Percentiles rank a stretch among this genome's conserved stretches.
Evolutionary conservation across 2,113 vertebrate genomes (phyloP).

Genomic region (Ciconia stormi): DNA sequence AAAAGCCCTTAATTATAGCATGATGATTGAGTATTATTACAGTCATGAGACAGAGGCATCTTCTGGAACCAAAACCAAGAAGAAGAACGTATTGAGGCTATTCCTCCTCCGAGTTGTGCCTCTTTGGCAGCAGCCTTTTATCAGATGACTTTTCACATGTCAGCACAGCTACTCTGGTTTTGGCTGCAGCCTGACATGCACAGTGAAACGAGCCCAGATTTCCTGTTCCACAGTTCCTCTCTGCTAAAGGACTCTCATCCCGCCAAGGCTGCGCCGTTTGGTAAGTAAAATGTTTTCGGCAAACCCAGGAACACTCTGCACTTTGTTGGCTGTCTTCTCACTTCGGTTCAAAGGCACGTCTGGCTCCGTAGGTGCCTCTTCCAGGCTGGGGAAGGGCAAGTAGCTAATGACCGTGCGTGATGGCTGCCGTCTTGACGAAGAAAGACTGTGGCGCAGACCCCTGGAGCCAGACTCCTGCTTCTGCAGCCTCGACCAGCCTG

Average conservation of each 20-base stretch:
- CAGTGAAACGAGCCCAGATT: neutral
- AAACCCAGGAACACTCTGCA: neutral
- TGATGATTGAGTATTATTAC: constrained; percentile 46
- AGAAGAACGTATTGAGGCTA: neutral
- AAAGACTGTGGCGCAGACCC: neutral
- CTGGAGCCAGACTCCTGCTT: neutral
- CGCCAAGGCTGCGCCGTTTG: fast-evolving
- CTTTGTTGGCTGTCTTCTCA: neutral
- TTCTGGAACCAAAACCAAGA: constrained; percentile 48
- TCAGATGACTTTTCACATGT: constrained; percentile 30
- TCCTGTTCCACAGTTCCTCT: constrained; percentile 28
- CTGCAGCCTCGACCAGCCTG: neutral
- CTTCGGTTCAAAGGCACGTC: neutral
- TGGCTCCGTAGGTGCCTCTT: neutral
- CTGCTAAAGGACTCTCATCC: neutral
- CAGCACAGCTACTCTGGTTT: constrained; percentile 1
- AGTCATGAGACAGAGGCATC: constrained; percentile 42
- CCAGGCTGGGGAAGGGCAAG: neutral
- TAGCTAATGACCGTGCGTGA: fast-evolving
- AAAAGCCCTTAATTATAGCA: constrained; percentile 62
- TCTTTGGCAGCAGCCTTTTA: neutral
- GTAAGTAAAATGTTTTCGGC: neutral
- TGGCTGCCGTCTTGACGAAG: neutral
- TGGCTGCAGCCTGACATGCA: neutral
- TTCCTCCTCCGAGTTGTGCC: neutral